Evolutionary conservation across 2,113 vertebrate species (phyloP), one percentile per base, ranked within the genome.

Genomic region (Petaurus breviceps): DNA sequence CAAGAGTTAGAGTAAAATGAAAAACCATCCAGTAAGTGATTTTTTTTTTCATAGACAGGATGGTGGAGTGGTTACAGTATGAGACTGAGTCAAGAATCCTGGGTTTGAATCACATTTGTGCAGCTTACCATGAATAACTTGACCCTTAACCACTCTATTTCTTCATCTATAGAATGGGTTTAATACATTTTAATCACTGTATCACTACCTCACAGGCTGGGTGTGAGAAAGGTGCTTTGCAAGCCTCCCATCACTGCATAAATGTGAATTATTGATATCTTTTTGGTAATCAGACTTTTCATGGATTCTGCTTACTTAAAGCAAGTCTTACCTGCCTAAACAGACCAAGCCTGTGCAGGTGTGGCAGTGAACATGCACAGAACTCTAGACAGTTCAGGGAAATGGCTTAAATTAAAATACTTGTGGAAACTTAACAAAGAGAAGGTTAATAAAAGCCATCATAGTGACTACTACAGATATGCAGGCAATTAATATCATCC

Each of bases 351-450:
- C 57, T 90, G 53, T 95, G 89, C 77, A 47, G 54, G 12, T 61
- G 91, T 91, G 31, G 11, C 0, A 52, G 22, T 46, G 95, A 54
- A 22, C 19, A 55, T 90, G 77, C 3, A 8, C 57, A 53, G 51
- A 95, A 19, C 10, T 95, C 37, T 84, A 84, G 24, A 95, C 91
- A 61, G 90, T 92, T 25, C 46, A 84, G 50, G 23, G 47, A 46
- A 53, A 26, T 0, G 24, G 54, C 50, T 92, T 24, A 49, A 51
- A 96, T 68, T 43, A 7, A 14, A 96, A 68, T 7, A 53, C 4
- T 93, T 94, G 53, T 25, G 89, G 11, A 68, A 43, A 12, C 90
- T 89, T 92, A 95, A 92, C 7, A 31, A 97, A 96, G 31, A 31
- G 53, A 0, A 92, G 8, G 0, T 91, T 14, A 47, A 94, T 50